phyloP scores from a whole-genome alignment of 2,797 vertebrate species.

The Xenentodon cancila region DNA sequence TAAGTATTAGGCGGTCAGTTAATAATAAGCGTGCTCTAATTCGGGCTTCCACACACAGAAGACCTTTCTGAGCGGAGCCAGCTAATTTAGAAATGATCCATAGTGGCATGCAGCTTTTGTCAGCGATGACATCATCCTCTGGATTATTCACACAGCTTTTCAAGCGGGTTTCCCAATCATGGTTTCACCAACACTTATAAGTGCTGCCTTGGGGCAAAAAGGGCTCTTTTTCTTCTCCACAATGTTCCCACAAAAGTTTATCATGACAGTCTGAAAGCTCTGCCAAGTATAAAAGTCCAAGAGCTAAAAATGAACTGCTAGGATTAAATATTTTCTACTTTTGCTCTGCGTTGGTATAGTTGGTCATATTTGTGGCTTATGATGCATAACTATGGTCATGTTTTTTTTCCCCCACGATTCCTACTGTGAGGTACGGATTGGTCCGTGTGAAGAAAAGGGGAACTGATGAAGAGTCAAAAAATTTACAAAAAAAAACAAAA shows the following conservation, averaged over 20 bases:
- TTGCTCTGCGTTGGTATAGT: background rate
- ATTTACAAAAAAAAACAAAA: background rate
- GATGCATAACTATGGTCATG: conserved; percentile 2
- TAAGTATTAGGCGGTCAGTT: too few relatives aligned
- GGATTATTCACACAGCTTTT: conserved; percentile 56
- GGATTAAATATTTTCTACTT: conserved; percentile 9
- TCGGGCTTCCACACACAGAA: conserved; percentile 16
- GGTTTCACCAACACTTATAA: conserved; percentile 37
- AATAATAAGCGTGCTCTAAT: conserved; percentile 62
- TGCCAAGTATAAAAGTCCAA: conserved; percentile 10
- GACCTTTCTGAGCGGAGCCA: conserved; percentile 57
- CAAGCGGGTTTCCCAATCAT: conserved; percentile 48
- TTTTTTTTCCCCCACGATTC: too few relatives aligned
- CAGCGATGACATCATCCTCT: conserved; percentile 61
- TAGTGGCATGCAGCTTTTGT: conserved; percentile 66
- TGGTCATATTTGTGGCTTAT: conserved; percentile 44
- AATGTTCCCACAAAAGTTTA: background rate
- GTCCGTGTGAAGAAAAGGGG: conserved; percentile 20
- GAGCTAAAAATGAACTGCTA: conserved; percentile 8
- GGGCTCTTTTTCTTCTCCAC: conserved; percentile 2
- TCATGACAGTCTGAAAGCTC: conserved; percentile 2
- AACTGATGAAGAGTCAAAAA: conserved; percentile 44
- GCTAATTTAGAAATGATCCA: conserved; percentile 74
- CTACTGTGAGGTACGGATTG: conserved; percentile 27
- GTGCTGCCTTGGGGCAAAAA: conserved; percentile 40